Evolutionary conservation across 2,888 invertebrate species (phyloP), one percentile per base, ranked within the genome.

Genomic region (Bombylius major): DNA sequence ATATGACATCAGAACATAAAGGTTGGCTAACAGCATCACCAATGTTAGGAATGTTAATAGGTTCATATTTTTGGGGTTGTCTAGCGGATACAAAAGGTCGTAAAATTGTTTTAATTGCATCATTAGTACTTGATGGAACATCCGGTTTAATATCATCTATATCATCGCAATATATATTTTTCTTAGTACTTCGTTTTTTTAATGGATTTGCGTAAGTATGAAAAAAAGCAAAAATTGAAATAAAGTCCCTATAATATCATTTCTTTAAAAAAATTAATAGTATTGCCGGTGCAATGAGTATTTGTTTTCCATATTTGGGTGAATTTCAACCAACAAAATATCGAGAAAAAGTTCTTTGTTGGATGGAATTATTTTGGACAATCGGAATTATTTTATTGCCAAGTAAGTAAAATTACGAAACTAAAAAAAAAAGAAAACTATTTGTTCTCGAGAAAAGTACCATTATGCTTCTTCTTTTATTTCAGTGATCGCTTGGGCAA

Each of bases 301-400:
- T 88, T 65, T 85, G 86, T 65, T 88, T 88, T 74, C 87, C 88
- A 0, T 88, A 88, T 73, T 75, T 88, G 64, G 87, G 88, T 60
- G 89, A 89, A 75, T 89, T 88, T 73, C 88, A 88, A 67, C 84
- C 84, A 47, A 84, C 85, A 56, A 84, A 84, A 72, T 83, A 86
- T 73, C 79, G 89, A 68, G 88, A 88, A 70, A 86, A 83, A 65
- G 86, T 86, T 67, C 79, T 88, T 58, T 87, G 87, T 73, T 87
- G 87, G 86, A 86, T 89, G 86, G 88, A 88, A 77, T 78, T 88
- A 76, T 88, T 88, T 75, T 89, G 89, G 89, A 87, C 87, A 44
- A 72, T 86, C 50, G 88, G 88, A 59, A 86, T 88, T 54, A 86
- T 88, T 64, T 70, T 81, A 61, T 72, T 88, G 55, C 88, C 88